Base-by-base conservation (phyloP, 1,140 invertebrate species). In the Paraescarpia echinospica region DNA sequence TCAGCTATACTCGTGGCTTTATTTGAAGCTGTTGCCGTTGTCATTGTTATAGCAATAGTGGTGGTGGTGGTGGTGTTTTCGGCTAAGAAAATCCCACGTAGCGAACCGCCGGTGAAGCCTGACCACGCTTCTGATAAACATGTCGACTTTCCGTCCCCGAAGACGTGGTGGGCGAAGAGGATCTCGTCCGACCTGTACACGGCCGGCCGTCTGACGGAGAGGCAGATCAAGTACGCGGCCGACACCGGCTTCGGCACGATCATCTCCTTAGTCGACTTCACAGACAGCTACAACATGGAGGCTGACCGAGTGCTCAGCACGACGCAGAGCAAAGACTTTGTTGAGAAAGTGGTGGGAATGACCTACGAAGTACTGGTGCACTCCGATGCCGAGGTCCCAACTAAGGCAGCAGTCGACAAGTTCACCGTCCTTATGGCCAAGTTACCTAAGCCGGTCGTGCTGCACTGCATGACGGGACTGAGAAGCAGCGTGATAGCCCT, bases 121-220 rank as follows among this genome's bases (percentile, higher is more conserved):
- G 48, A 51, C 48, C 8, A 51, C 8, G 48, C 48, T 51, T 18
- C 8, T 51, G 48, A 9, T 51, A 51, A 51, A 9, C 8, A 51
- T 51, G 48, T 51, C 48, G 59, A 77, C 59, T 90, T 90, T 22
- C 90, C 90, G 1, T 41, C 34, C 34, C 34, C 34, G 14, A 91
- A 91, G 91, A 91, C 91, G 33, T 91, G 91, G 91, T 91, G 91
- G 91, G 33, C 91, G 91, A 91, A 91, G 91, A 35, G 35, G 34
- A 91, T 91, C 91, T 48, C 41, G 34, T 59, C 91, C 22, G 34
- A 91, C 41, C 34, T 35, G 34, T 91, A 48, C 91, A 41, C 34
- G 34, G 91, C 91, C 35, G 91, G 91, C 41, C 91, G 91, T 33
- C 18, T 91, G 18, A 91, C 34, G 33, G 91, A 91, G 34, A 91